A percentile compares a stretch with the other conserved stretches of the same genome.
These are phyloP conservation scores for Thinocorus orbignyianus DNA, from an alignment of 2,113 vertebrate genomes.

Conservation along the genomic window DNA sequence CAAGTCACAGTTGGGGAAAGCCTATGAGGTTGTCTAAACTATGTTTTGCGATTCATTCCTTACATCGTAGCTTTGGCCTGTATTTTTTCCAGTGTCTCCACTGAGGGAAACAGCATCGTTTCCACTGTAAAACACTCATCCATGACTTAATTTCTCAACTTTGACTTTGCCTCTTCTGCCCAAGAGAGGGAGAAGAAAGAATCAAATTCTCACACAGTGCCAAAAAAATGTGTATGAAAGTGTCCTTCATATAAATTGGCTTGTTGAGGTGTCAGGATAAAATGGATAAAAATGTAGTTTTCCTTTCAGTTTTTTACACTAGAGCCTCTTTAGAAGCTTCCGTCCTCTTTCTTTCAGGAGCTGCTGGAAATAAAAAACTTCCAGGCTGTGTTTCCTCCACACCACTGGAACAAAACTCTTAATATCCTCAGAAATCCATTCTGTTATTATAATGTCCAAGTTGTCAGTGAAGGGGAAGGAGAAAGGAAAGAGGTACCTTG, in stretches of 20 bases:
- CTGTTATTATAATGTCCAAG: neutral
- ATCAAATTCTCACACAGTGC: neutral
- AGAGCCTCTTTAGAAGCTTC: neutral
- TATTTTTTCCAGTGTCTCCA: neutral
- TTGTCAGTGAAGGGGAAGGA: neutral
- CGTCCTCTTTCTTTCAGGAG: neutral
- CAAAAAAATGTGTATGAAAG: accelerated
- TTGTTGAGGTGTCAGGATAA: neutral
- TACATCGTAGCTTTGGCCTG: neutral
- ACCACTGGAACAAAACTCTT: neutral
- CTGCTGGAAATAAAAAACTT: neutral
- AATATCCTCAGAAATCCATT: neutral
- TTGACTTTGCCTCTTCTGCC: neutral
- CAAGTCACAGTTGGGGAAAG: accelerated
- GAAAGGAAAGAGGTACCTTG: neutral
- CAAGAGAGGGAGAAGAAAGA: neutral
- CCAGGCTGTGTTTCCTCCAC: neutral
- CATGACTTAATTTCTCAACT: neutral
- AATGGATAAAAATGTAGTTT: neutral
- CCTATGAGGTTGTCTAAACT: neutral
- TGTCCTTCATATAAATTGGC: neutral
- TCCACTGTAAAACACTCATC: neutral
- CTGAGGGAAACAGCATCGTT: accelerated
- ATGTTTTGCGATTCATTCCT: neutral
- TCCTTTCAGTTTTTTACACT: neutral